Percentiles rank a stretch among this genome's conserved stretches.
These are phyloP conservation scores for Ctenosaura bakeri DNA, from an alignment of 2,797 vertebrate species.

Conservation along the genomic window DNA sequence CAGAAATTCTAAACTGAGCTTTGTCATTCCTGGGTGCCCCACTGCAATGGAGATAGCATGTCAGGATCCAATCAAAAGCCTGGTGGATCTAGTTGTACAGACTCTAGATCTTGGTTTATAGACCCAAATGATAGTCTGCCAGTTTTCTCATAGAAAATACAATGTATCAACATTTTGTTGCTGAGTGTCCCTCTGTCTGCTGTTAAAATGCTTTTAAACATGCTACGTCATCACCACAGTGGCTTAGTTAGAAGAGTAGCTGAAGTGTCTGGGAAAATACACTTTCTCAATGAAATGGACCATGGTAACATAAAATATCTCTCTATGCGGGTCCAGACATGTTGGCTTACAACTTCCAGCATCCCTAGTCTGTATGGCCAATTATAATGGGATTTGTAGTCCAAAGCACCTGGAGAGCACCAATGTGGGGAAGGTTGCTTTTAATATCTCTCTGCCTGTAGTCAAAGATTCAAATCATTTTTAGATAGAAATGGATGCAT, in stretches of 20 bases:
- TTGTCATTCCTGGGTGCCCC: not conserved
- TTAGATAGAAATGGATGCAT: conserved; percentile 42
- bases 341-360: not conserved
- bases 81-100: not conserved
- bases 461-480: conserved; percentile 36
- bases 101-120: no score
- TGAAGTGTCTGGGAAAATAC: not conserved
- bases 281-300: not conserved
- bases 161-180: not conserved
- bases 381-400: not conserved
- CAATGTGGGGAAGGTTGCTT: not conserved
- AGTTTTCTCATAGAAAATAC: not conserved
- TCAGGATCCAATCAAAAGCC: not conserved
- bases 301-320: not conserved
- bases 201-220: conserved; percentile 17
- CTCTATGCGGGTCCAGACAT: not conserved
- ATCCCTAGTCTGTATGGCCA: not conserved
- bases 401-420: no score
- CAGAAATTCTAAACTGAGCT: not conserved
- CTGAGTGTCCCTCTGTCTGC: not conserved
- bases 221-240: not conserved
- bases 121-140: no score
- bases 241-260: not conserved
- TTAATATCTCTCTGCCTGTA: not conserved
- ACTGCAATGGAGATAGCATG: not conserved